Conservation (phyloP, 2,113 vertebrate genomes). For the Tupaia tana region DNA sequence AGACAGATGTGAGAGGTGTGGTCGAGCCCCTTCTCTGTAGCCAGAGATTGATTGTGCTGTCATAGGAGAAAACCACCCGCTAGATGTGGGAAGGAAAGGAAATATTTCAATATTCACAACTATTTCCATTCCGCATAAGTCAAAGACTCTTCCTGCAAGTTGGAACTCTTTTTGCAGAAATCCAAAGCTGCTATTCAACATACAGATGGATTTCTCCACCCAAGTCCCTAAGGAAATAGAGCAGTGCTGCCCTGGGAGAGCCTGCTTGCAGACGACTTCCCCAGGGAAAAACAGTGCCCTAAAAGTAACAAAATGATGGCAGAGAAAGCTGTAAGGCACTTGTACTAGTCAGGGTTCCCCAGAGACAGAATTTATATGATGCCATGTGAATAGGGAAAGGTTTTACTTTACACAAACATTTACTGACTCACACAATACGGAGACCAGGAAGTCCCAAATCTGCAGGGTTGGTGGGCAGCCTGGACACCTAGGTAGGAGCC, state of each 20-base stretch:
- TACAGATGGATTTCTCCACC: not conserved
- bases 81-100: not conserved
- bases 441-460: not conserved
- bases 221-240: not conserved
- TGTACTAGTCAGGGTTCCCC: not conserved
- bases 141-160: not conserved
- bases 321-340: not conserved
- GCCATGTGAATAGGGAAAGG: not conserved
- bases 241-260: not conserved
- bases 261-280: not conserved
- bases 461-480: not conserved
- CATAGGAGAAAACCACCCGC: not conserved
- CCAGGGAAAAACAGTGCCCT: not conserved
- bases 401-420: not conserved
- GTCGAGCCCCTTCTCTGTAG: not conserved
- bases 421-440: not conserved
- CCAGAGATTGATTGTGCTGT: not conserved
- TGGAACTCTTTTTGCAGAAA: conserved; percentile 49
- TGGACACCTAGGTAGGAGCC: not conserved
- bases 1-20: not conserved
- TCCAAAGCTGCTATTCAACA: not conserved
- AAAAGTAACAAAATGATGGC: conserved; percentile 1
- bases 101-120: not conserved
- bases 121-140: conserved; percentile 8
- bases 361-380: not conserved